A percentile compares a stretch with the other conserved stretches of the same genome.
These are phyloP conservation scores for Rachycentron canadum DNA, from an alignment of 2,797 vertebrate genomes.

Conservation along the genomic window DNA sequence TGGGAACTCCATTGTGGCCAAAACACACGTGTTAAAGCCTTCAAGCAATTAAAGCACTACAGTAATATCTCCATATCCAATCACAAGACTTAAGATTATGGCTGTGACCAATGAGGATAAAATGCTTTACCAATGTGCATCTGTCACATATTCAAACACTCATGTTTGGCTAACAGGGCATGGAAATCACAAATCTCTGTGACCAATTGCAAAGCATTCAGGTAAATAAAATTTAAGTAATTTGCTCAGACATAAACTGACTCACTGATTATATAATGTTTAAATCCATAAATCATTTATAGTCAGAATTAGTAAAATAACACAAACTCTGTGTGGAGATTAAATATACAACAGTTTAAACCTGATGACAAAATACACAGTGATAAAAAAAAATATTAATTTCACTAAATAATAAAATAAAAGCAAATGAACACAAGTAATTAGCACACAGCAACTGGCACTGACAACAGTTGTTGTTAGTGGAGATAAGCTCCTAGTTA, in stretches of 20 bases:
- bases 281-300: conserved; percentile 50
- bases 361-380: conserved; percentile 22
- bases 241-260: conserved; percentile 52
- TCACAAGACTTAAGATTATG: conserved; percentile 77
- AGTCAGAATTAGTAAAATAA: conserved; percentile 41
- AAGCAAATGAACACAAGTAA: conserved; percentile 50
- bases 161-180: conserved; percentile 69
- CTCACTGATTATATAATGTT: conserved; percentile 55
- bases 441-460: conserved; percentile 40
- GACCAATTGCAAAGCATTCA: conserved; percentile 69
- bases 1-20: conserved; percentile 45
- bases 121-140: conserved; percentile 72
- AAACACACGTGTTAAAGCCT: conserved; percentile 64
- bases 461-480: conserved; percentile 45
- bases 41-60: conserved; percentile 77
- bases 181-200: conserved; percentile 70
- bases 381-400: not conserved
- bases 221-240: conserved; percentile 70
- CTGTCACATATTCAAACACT: conserved; percentile 73
- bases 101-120: conserved; percentile 77
- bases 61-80: conserved; percentile 79
- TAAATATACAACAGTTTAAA: conserved; percentile 33
- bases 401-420: conserved; percentile 33
- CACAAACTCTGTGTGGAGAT: conserved; percentile 18
- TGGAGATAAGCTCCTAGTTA: conserved; percentile 44